A percentile compares a stretch with the other conserved stretches of the same genome.
Conservation (phyloP, 2,113 vertebrate species). For the Brienomyrus brachyistius region DNA sequence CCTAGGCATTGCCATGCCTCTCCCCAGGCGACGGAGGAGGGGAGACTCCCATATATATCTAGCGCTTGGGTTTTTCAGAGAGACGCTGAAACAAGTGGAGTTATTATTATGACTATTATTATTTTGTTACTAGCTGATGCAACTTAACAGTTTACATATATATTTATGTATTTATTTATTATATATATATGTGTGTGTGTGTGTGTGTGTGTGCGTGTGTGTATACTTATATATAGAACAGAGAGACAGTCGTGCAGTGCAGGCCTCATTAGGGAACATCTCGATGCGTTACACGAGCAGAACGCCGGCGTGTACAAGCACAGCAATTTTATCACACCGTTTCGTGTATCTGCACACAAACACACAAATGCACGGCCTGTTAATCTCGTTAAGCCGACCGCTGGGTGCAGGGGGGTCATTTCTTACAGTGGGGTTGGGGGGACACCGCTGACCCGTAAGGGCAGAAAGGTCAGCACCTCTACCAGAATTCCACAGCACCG, state of each 20-base stretch:
- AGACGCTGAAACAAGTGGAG: not conserved
- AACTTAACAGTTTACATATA: not conserved
- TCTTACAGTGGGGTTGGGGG: not conserved
- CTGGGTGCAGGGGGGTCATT: not conserved
- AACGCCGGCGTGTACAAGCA: not conserved
- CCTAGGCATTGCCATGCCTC: conserved; percentile 63
- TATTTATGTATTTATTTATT: too few relatives aligned
- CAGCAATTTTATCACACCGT: not conserved
- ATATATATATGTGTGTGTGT: not conserved
- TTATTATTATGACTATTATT: not conserved
- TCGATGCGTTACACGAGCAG: not conserved
- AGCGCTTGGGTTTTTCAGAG: conserved; percentile 30
- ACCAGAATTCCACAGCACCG: not conserved
- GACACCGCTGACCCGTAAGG: not conserved
- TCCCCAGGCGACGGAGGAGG: conserved; percentile 43
- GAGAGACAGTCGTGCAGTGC: not conserved
- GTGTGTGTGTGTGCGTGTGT: too few relatives aligned
- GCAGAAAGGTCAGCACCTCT: not conserved
- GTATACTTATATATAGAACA: not conserved
- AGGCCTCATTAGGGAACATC: not conserved
- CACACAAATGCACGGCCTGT: not conserved
- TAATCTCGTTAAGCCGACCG: not conserved
- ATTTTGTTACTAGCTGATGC: conserved; percentile 1
- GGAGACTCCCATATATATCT: not conserved
- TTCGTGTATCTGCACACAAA: not conserved